Base-by-base conservation (phyloP, 2,888 invertebrate species). In the Drosophila ustulata region DNA sequence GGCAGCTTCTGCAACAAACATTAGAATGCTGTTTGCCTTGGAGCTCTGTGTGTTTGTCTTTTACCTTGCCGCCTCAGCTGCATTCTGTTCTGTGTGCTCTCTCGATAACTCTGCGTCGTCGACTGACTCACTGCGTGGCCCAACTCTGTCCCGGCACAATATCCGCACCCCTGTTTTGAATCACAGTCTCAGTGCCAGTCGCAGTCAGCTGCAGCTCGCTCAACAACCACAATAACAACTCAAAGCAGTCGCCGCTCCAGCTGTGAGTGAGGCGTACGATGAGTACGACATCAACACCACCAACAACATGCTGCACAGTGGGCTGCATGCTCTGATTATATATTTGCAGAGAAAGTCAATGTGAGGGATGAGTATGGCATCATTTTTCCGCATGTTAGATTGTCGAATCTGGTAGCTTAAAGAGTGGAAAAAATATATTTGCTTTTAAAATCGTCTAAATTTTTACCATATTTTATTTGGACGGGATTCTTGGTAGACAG, bases 111-210 rank as follows among this genome's bases (percentile, higher is more conserved):
- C 66, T 51, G 63, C 64, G 13, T 26, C 45, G 13, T 37, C 50
- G 56, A 83, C 83, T 83, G 83, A 69, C 47, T 52, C 9, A 51
- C 50, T 47, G 64, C 46, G 57, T 65, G 58, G 51, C 11, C 47
- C 3, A 41, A 37, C 45, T 9, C 43, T 39, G 28, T 67, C 49
- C 23, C 11, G 25, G 46, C 53, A 50, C 39, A 58, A 25, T 18
- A 18, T 68, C 41, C 52, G 65, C 74, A 82, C 87, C 84, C 71
- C 61, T 67, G 51, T 49, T 65, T 58, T 37, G 75, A 83, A 87
- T 87, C 83, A 83, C 69, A 65, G 84, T 68, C 37, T 47, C 45
- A 50, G 34, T 34, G 28, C 9, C 30, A 63, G 53, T 71, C n/a
- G 4, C 74, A 80, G 85, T 71, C 79, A 80, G 85, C 80, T 73